Evolutionary conservation across 2,797 vertebrate species (phyloP).

Genomic region (Rhinophrynus dorsalis): DNA sequence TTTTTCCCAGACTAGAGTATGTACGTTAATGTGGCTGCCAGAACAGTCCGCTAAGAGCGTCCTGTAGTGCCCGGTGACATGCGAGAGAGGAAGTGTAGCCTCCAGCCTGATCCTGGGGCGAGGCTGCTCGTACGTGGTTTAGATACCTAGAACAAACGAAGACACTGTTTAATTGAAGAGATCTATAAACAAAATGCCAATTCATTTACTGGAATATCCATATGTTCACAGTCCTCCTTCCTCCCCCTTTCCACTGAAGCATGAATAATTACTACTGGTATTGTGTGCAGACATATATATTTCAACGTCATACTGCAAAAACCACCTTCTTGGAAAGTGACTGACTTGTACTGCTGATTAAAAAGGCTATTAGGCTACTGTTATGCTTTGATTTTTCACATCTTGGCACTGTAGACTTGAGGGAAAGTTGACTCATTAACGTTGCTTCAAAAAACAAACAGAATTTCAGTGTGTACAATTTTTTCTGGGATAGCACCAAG

Average conservation of each 20-base stretch:
- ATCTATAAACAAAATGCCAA: conserved; percentile 12
- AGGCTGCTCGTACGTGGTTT: conserved; percentile 86
- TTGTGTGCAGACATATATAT: conserved; percentile 4
- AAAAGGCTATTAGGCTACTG: conserved; percentile 38
- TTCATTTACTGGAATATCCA: conserved; percentile 8
- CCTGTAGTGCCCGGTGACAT: conserved; percentile 92
- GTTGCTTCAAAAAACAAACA: conserved; percentile 66
- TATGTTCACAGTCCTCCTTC: not conserved
- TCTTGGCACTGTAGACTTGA: conserved; percentile 58
- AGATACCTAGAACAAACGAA: conserved; percentile 79
- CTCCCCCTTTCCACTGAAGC: not conserved
- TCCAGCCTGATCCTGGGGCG: conserved; percentile 90
- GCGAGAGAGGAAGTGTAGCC: conserved; percentile 90
- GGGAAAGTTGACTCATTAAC: conserved; percentile 72
- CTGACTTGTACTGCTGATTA: conserved; percentile 23
- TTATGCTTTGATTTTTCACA: conserved; percentile 59
- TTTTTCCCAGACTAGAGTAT: conserved; percentile 10
- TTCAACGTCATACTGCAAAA: not conserved
- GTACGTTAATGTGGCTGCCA: conserved; percentile 67
- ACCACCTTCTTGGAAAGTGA: conserved; percentile 20
- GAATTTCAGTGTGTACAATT: conserved; percentile 62
- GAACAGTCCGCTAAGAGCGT: conserved; percentile 94
- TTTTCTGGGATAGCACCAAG: conserved; percentile 68
- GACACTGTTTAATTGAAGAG: conserved; percentile 22
- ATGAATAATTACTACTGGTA: not conserved